Conservation (phyloP, 1,140 invertebrate genomes). For the Drosophila miranda region DNA sequence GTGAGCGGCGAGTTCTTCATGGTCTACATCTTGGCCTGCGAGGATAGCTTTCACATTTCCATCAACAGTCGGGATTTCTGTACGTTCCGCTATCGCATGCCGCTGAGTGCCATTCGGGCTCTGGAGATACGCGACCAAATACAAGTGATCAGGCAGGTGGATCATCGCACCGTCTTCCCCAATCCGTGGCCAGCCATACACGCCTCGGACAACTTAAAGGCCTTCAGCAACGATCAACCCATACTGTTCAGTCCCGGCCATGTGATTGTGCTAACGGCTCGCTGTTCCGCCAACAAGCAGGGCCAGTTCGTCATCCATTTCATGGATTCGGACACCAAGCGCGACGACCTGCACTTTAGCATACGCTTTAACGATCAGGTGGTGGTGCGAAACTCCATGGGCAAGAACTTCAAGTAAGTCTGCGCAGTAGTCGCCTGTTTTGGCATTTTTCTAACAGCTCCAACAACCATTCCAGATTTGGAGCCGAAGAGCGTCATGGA, state of each 20-base stretch:
- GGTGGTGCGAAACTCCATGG: slow-evolving; percentile 76
- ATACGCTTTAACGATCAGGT: slow-evolving; percentile 73
- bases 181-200: slow-evolving; percentile 81
- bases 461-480: slow-evolving; percentile 56
- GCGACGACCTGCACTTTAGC: slow-evolving; percentile 79
- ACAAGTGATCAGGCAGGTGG: too few species aligned
- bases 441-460: too few species aligned
- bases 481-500: slow-evolving; percentile 73
- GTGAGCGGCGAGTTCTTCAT: too few species aligned
- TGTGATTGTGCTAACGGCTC: slow-evolving; percentile 75
- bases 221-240: slow-evolving; percentile 76
- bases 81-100: too few species aligned
- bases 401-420: slow-evolving; percentile 77
- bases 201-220: slow-evolving; percentile 70
- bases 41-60: too few species aligned
- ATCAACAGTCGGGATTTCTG: too few species aligned
- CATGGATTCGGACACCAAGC: slow-evolving; percentile 72
- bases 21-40: too few species aligned
- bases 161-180: slow-evolving; percentile 78
- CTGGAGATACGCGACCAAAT: slow-evolving; percentile 76
- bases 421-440: background rate
- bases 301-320: slow-evolving; percentile 81
- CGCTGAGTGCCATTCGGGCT: too few species aligned
- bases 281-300: slow-evolving; percentile 76
- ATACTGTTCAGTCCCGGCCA: slow-evolving; percentile 77